phyloP scores from a whole-genome alignment of 2,888 invertebrate genomes.

The Xanthorhoe spadicearia region DNA sequence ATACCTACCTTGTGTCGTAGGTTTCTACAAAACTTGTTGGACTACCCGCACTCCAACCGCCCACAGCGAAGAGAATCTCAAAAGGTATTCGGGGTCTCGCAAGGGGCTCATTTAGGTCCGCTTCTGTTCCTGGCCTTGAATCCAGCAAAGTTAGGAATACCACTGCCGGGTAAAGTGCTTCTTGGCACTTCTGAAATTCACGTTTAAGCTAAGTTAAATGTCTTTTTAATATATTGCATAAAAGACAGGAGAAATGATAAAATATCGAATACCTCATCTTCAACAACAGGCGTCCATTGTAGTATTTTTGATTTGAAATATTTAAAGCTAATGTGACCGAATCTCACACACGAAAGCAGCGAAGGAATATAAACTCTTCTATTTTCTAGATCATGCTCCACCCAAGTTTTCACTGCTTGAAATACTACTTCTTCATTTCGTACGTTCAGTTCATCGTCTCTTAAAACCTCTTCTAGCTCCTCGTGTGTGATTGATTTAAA shows the following conservation, averaged over 20 bases:
- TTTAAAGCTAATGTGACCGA: constrained; percentile 86
- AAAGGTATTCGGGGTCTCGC: constrained; percentile 90
- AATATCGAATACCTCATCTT: constrained; percentile 70
- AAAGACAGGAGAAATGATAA: not conserved
- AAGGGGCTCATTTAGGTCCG: constrained; percentile 84
- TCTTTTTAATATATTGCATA: not conserved
- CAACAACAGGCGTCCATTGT: constrained; percentile 81
- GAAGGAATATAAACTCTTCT: constrained; percentile 84
- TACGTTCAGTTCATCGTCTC: constrained; percentile 90
- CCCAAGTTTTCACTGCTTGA: constrained; percentile 89
- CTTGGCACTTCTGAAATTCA: constrained; percentile 79
- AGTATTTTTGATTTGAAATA: constrained; percentile 84
- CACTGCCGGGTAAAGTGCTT: constrained; percentile 81
- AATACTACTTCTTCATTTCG: constrained; percentile 90
- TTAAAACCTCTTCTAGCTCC: constrained; percentile 87
- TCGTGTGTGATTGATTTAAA: constrained; percentile 85
- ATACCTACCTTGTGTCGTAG: constrained; percentile 88
- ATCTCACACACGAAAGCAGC: constrained; percentile 87
- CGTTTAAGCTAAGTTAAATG: not conserved
- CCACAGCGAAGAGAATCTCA: constrained; percentile 92
- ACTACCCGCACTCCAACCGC: constrained; percentile 94
- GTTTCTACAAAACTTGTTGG: constrained; percentile 92
- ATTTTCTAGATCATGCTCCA: constrained; percentile 84
- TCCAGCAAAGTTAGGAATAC: constrained; percentile 82
- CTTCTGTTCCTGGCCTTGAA: constrained; percentile 76